Evolutionary conservation across 2,888 invertebrate genomes (phyloP), one percentile per base, ranked within the genome.

Genomic region (Heterodera filipjevi): DNA sequence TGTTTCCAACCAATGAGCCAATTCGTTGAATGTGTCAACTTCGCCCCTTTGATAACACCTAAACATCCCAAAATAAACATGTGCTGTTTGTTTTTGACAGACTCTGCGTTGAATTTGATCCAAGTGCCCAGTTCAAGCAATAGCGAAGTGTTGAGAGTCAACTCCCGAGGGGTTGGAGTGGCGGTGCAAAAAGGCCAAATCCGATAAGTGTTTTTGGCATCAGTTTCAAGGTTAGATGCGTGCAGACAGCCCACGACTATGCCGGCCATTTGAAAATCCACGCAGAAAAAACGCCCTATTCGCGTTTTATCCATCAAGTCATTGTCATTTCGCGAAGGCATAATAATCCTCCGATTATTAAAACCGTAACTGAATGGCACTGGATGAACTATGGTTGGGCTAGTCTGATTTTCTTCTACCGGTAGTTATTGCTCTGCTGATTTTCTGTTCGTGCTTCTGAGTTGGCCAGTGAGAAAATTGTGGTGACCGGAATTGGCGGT

Each of bases 111-210:
- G 32, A 68, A 68, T 68, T 68, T 68, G 1, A 68, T 27, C 68
- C 68, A 68, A 3, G 35, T 33, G 68, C 68, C 68, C 33, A 33
- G 22, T 33, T 68, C 22, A 35, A 68, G 68, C 35, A 32, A 0
- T n/a, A 27, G 3, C 22, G 32, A 32, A 32, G 68, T 35, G 68
- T 33, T 22, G 12, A 68, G 22, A 35, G 33, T 32, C 35, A 68
- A 35, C 35, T 68, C 68, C 33, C 33, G 68, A 0, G 68, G 68
- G 68, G 32, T 32, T 22, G 22, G 33, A 30, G 16, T 68, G 14
- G 14, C 33, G 3, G 68, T 68, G 68, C 68, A 68, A 35, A 68
- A 68, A 35, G 68, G 68, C 68, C 68, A 68, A 32, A 68, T 35
- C 16, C 68, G 33, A 68, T 33, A 68, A 22, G 33, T 68, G 33